Evolutionary conservation across 2,888 invertebrate genomes (phyloP).

Genomic region (Barypeithes pellucidus): DNA sequence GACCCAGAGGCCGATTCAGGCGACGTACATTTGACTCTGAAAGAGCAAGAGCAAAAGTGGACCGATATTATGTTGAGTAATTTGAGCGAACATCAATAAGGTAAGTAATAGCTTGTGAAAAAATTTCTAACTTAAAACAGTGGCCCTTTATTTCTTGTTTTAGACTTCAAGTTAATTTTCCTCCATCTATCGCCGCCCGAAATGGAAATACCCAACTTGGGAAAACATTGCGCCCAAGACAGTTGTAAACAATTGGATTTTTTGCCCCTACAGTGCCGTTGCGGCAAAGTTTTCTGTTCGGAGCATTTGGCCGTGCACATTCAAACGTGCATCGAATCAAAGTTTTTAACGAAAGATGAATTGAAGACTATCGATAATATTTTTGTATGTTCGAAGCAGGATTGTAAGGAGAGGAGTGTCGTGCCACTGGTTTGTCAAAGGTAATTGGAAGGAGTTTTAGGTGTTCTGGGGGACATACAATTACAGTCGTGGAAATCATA

Average conservation of each 20-base stretch:
- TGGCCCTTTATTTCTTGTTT: neutral
- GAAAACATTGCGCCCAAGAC: constrained; percentile 76
- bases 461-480: too few relatives aligned
- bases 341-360: constrained; percentile 57
- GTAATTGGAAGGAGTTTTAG: constrained; percentile 13
- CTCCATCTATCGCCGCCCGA: constrained; percentile 49
- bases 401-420: constrained; percentile 76
- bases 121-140: neutral
- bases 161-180: constrained; percentile 4
- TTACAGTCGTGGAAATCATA: too few relatives aligned
- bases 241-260: constrained; percentile 82
- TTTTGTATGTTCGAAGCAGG: constrained; percentile 74
- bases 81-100: constrained; percentile 73
- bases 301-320: constrained; percentile 77
- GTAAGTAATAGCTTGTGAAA: neutral
- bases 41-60: constrained; percentile 87
- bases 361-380: constrained; percentile 63
- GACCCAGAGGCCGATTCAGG: constrained; percentile 95
- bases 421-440: constrained; percentile 78
- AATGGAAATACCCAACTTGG: constrained; percentile 85
- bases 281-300: constrained; percentile 78
- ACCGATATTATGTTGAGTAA: constrained; percentile 73
- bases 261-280: constrained; percentile 80
- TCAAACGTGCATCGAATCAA: constrained; percentile 71
- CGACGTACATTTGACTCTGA: constrained; percentile 90